Percentiles rank a stretch among this genome's conserved stretches.
Evolutionary conservation across 2,797 vertebrate genomes (phyloP).

Genomic region (Avahi laniger): DNA sequence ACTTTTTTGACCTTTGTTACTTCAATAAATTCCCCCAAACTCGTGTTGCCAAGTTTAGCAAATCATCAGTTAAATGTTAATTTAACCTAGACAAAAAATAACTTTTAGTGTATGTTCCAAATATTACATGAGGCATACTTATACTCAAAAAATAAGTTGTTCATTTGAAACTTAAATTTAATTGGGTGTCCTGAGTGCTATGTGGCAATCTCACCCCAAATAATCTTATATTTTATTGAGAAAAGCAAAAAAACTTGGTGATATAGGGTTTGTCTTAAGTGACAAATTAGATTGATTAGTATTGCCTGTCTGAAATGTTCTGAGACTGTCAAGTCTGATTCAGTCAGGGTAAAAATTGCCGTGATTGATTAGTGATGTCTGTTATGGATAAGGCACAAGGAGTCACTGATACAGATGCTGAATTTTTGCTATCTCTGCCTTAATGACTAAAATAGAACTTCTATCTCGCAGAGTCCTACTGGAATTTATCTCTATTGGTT

Average conservation of each 20-base stretch:
- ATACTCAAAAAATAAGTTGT: not conserved
- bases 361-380: conserved; percentile 16
- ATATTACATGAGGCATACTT: not conserved
- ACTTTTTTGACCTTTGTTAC: not conserved
- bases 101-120: not conserved
- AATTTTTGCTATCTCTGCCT: not conserved
- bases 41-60: not conserved
- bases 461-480: not conserved
- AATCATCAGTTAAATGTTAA: not conserved
- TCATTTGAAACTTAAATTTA: conserved; percentile 61
- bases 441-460: not conserved
- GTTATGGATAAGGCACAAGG: not conserved
- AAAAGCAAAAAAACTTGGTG: not conserved
- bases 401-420: not conserved
- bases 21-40: not conserved
- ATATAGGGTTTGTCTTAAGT: conserved; percentile 21
- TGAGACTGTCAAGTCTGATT: conserved; percentile 35
- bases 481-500: not conserved
- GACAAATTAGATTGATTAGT: not conserved
- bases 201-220: not conserved
- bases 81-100: conserved; percentile 10
- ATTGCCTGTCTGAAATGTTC: not conserved
- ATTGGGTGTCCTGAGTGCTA: not conserved
- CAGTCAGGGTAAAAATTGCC: not conserved
- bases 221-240: conserved; percentile 7